A percentile compares a stretch with the other conserved stretches of the same genome.
These are phyloP conservation scores for Lithophane ornitopus DNA, from an alignment of 2,888 invertebrate genomes.

Conservation along the genomic window DNA sequence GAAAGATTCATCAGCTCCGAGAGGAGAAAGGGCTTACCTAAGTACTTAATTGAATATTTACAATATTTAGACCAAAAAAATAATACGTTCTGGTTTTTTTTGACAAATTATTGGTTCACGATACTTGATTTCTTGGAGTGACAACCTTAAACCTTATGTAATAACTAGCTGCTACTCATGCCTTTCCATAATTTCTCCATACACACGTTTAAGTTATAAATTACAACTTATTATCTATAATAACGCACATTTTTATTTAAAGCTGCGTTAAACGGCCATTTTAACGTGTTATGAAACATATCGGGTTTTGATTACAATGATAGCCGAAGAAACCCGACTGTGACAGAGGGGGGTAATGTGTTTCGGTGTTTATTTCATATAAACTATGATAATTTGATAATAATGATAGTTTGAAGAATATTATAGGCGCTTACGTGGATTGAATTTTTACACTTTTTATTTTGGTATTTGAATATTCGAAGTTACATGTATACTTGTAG, in stretches of 20 bases:
- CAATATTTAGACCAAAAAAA: too few species aligned
- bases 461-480: conserved; percentile 13
- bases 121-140: not conserved
- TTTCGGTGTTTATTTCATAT: conserved; percentile 67
- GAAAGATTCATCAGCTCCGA: too few species aligned
- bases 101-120: too few species aligned
- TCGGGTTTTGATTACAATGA: conserved; percentile 64
- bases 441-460: conserved; percentile 41
- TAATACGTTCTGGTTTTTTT: too few species aligned
- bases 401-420: conserved; percentile 53
- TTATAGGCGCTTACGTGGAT: conserved; percentile 30
- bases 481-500: not conserved
- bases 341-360: conserved; percentile 58
- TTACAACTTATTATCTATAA: conserved; percentile 70
- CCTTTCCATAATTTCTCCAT: conserved; percentile 65
- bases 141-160: conserved; percentile 54
- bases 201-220: conserved; percentile 69
- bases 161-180: not conserved
- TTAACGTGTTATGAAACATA: conserved; percentile 64
- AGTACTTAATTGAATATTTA: too few species aligned
- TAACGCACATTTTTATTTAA: conserved; percentile 70
- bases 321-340: conserved; percentile 53
- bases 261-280: conserved; percentile 56
- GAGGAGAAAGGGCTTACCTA: too few species aligned
- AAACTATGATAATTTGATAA: conserved; percentile 65